These are phyloP conservation scores for Calonectris borealis DNA, from an alignment of 2,113 vertebrate species.

Conservation along the genomic window DNA sequence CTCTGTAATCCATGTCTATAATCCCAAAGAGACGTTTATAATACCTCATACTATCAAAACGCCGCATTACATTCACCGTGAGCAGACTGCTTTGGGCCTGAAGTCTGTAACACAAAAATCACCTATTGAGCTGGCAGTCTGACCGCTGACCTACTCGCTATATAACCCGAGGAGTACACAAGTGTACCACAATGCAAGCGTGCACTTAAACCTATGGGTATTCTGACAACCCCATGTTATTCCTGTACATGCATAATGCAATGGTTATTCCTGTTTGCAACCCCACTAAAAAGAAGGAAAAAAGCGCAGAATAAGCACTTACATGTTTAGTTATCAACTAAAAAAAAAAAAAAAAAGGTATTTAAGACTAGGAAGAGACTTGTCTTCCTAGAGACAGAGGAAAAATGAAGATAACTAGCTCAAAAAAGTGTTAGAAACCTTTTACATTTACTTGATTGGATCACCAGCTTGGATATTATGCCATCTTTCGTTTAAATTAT, in stretches of 20 bases:
- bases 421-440: background rate
- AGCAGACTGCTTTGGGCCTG: background rate
- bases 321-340: background rate
- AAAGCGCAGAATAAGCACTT: background rate
- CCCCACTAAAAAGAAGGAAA: background rate
- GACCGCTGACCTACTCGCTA: no score
- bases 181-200: accelerated
- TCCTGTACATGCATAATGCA: accelerated
- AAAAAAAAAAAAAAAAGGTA: background rate
- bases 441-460: background rate
- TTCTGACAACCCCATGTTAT: background rate
- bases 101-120: background rate
- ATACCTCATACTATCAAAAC: accelerated
- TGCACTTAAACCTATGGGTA: background rate
- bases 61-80: background rate
- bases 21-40: background rate
- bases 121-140: background rate
- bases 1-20: background rate
- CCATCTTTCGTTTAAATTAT: slow-evolving; percentile 67
- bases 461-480: slow-evolving; percentile 44
- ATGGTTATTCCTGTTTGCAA: background rate
- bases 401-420: background rate
- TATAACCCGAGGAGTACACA: background rate
- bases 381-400: background rate
- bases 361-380: background rate